These are phyloP conservation scores for Microcebus tavaratra DNA, from an alignment of 2,113 vertebrate genomes.

Conservation along the genomic window DNA sequence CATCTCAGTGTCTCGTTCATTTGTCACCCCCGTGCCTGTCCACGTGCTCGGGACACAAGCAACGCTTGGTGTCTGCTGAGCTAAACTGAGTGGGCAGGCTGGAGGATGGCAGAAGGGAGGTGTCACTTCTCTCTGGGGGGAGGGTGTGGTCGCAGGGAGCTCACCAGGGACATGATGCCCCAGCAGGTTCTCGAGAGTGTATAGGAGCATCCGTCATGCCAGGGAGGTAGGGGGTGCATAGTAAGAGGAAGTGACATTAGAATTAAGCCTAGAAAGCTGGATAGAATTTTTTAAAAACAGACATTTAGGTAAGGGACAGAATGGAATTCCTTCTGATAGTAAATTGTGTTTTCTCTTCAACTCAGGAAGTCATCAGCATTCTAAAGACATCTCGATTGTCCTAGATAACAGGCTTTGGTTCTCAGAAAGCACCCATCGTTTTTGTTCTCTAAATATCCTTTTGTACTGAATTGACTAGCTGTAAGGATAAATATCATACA, in stretches of 20 bases:
- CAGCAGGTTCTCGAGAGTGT: not conserved
- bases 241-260: not conserved
- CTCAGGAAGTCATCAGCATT: not conserved
- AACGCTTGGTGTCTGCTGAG: too few species aligned
- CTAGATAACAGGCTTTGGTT: not conserved
- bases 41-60: not conserved
- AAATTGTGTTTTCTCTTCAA: not conserved
- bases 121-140: accelerated
- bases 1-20: not conserved
- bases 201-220: too few species aligned
- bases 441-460: not conserved
- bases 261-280: not conserved
- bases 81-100: not conserved
- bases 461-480: not conserved
- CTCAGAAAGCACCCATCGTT: not conserved
- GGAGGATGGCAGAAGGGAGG: too few species aligned
- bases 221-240: too few species aligned
- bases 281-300: not conserved
- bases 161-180: accelerated
- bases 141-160: too few species aligned
- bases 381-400: not conserved
- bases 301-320: not conserved
- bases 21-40: not conserved
- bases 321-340: not conserved
- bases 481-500: not conserved